Evolutionary conservation across 2,797 vertebrate genomes (phyloP).

Genomic region (Sebastes nivosus): DNA sequence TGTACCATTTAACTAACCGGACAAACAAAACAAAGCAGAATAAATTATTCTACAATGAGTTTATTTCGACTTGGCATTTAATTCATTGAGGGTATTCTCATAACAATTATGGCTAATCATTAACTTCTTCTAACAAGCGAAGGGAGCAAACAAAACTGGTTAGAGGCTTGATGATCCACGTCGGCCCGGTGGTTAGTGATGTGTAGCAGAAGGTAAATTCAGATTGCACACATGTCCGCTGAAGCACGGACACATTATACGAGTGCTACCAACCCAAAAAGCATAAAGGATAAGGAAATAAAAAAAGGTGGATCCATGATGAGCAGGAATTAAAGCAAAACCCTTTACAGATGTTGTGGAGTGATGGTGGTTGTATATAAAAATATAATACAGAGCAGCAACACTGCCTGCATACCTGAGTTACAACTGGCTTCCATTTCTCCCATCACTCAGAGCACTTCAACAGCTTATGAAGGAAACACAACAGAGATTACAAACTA

Average conservation of each 20-base stretch:
- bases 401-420: constrained; percentile 69
- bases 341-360: constrained; percentile 1
- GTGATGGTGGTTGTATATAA: constrained; percentile 42
- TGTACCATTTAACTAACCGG: no score
- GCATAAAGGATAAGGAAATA: background rate
- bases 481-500: background rate
- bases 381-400: constrained; percentile 52
- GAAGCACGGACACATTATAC: constrained; percentile 1
- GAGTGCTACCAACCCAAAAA: background rate
- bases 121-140: constrained; percentile 36
- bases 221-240: constrained; percentile 13
- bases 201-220: constrained; percentile 57
- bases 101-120: constrained; percentile 49
- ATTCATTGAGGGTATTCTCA: constrained; percentile 21
- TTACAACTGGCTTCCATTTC: constrained; percentile 44
- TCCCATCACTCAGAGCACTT: constrained; percentile 38
- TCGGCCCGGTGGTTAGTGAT: constrained; percentile 10
- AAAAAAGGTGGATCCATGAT: background rate
- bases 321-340: constrained; percentile 21
- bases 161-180: constrained; percentile 23
- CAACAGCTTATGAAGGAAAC: constrained; percentile 7
- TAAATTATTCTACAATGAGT: constrained; percentile 24
- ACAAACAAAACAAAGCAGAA: constrained; percentile 11
- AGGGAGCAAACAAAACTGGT: constrained; percentile 30
- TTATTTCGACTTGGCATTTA: constrained; percentile 69